Conservation (phyloP, 2,797 vertebrate species). For the Cuniculus paca region DNA sequence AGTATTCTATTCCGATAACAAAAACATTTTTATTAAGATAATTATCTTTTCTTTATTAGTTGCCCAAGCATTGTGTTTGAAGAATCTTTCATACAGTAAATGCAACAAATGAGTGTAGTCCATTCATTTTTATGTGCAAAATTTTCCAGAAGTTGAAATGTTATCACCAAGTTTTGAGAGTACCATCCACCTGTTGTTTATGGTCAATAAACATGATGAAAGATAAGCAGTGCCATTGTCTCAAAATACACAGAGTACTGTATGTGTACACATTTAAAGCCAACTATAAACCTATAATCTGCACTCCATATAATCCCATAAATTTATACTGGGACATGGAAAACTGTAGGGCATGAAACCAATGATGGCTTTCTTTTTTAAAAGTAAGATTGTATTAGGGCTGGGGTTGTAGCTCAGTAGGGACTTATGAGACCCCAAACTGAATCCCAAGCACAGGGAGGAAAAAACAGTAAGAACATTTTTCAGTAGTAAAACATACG, state of each 20-base stretch:
- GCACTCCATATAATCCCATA: neutral
- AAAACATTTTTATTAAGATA: conserved; percentile 72
- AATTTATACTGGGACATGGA: neutral
- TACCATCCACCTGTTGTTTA: neutral
- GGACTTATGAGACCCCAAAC: neutral
- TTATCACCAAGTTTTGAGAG: neutral
- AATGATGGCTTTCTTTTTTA: neutral
- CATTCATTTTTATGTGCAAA: neutral
- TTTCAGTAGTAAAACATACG: neutral
- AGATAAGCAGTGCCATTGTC: neutral
- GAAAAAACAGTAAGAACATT: neutral
- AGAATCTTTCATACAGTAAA: neutral
- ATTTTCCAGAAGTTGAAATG: neutral
- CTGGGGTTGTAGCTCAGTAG: neutral
- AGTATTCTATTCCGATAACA: conserved; percentile 81
- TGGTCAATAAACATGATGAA: neutral
- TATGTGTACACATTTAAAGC: neutral
- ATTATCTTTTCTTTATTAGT: conserved; percentile 71
- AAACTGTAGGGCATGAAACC: neutral
- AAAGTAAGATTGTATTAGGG: neutral
- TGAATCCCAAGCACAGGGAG: neutral
- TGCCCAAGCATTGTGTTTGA: conserved; percentile 41
- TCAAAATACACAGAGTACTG: neutral
- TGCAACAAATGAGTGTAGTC: neutral
- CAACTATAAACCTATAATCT: neutral